Evolutionary conservation across 2,797 vertebrate species (phyloP).

Genomic region (Periparus ater): DNA sequence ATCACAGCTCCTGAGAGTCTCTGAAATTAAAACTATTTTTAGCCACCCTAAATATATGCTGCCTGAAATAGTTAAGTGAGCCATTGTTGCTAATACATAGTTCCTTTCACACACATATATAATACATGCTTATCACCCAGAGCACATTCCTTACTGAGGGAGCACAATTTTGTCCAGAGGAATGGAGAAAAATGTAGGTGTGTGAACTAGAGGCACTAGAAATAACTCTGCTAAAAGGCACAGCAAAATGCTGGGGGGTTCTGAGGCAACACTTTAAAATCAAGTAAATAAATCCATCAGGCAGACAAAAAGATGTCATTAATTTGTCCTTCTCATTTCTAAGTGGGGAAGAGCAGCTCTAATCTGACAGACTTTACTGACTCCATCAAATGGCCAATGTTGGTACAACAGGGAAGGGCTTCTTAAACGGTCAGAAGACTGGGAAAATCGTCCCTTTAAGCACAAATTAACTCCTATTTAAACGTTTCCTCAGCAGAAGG

Average conservation of each 20-base stretch:
- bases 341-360: not conserved
- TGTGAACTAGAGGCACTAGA: not conserved
- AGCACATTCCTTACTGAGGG: not conserved
- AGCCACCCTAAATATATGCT: not conserved
- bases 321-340: not conserved
- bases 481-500: not conserved
- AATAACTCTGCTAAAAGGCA: not conserved
- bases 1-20: not conserved
- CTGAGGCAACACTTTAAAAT: not conserved
- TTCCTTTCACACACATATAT: not conserved
- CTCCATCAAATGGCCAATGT: not conserved
- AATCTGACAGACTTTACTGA: not conserved
- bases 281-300: not conserved
- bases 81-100: not conserved
- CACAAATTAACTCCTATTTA: not conserved
- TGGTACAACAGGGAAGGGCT: not conserved
- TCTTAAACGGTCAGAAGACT: not conserved
- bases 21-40: not conserved
- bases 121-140: not conserved
- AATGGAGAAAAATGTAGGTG: not conserved
- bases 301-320: not conserved
- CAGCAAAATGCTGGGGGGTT: not conserved
- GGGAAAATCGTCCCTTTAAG: not conserved
- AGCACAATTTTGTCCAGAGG: not conserved
- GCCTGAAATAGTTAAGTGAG: slow-evolving; percentile 7